Evolutionary conservation across 2,113 vertebrate species (phyloP), one percentile per base, ranked within the genome.

Genomic region (Callithrix jacchus): DNA sequence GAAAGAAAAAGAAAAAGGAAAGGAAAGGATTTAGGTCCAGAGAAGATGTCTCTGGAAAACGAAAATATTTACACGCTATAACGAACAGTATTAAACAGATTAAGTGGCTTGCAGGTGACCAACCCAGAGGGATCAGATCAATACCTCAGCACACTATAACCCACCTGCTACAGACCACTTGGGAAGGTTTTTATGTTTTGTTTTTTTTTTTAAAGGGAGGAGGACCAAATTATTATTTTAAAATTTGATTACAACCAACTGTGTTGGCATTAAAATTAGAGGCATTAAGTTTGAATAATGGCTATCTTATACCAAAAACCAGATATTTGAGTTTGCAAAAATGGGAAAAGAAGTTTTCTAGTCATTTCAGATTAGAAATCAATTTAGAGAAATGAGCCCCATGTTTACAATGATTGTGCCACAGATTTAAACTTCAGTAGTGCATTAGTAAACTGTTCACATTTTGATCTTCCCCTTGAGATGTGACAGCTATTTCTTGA

Each of bases 201-300:
- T 8, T 30, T 61, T 14, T 64, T 58, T 30, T 61, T 14, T 64
- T 64, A 88, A 93, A 92, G 96, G 98, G 98, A 98, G 61, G 27
- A 64, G 98, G 98, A 97, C 98, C 98, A 98, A 98, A 99, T 98
- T 98, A 95, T 98, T 99, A 98, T 98, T 99, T 97, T 97, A 98
- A 97, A 98, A 98, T 98, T 97, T 98, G 97, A 97, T 96, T 97
- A 97, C 96, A 97, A 97, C 97, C 97, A 84, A 98, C 98, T 98
- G 27, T 96, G 96, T 98, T 98, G 94, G 93, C 80, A 97, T 96
- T 96, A 92, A 98, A 93, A 98, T 98, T 98, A 40, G 97, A 98
- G 95, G 88, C 94, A 98, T 89, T 90, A 95, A 96, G 93, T 96
- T 97, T 97, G 84, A 93, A 91, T 97, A 96, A 30, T 30, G 61